Evolutionary conservation across 2,113 vertebrate genomes (phyloP), one percentile per base, ranked within the genome.

Genomic region (Picathartes gymnocephalus): DNA sequence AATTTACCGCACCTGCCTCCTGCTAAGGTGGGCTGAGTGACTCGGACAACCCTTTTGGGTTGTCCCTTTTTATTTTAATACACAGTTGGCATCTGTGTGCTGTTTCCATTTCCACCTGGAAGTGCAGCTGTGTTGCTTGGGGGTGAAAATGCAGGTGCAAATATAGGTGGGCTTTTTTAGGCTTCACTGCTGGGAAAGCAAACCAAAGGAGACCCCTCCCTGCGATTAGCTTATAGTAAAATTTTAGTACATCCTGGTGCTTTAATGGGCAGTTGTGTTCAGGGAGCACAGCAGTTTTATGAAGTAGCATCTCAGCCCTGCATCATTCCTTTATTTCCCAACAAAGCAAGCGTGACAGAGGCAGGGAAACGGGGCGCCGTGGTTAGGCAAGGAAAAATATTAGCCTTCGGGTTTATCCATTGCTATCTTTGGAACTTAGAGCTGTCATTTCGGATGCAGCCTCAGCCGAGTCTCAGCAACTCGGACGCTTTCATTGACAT

Each of bases 391-490:
- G 37, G 6, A 11, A 21, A 70, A 83, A 44, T 4, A 45, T 4
- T 6, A 24, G 13, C 61, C 47, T 33, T 7, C 17, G 6, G 11
- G 27, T 37, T 85, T 51, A 20, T 25, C 65, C 18, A 6, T 7
- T 31, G 28, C 35, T 61, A 1, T 14, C 33, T 64, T 22, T 25
- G 54, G 51, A 84, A 48, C 39, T 35, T 2, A 15, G 30, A 45
- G 19, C 30, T 27, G 48, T 50, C 5, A 11, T 42, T 66, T 81
- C 8, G 20, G 9, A 9, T 8, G 8, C 17, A 11, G 37, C 22
- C 48, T 18, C 33, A 10, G 1, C 35, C 0, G 24, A 28, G 9
- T 25, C 65, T n/a, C 54, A 13, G 13, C 2, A 5, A 2, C 33
- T 35, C 19, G 11, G 25, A 22, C 0, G 1, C 37, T 70, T 37